These are phyloP conservation scores for Aspiorhynchus laticeps DNA, from an alignment of 2,113 vertebrate species.

Conservation along the genomic window DNA sequence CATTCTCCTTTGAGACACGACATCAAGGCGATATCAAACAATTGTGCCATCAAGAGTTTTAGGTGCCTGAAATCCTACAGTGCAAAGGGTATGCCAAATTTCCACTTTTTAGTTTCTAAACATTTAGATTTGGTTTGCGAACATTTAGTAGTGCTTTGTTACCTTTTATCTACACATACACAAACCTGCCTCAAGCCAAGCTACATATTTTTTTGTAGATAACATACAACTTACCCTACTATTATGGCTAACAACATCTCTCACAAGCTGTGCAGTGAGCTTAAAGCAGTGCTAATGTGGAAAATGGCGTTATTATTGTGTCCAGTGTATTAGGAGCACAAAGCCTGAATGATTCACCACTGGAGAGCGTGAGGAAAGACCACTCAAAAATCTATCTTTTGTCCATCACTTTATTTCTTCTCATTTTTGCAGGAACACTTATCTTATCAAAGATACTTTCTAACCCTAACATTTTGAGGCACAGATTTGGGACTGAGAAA, in stretches of 20 bases:
- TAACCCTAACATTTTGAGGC: neutral
- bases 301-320: constrained; percentile 26
- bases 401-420: neutral
- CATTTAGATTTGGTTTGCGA: constrained; percentile 39
- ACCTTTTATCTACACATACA: constrained; percentile 40
- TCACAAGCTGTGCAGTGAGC: neutral
- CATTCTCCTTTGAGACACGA: constrained; percentile 15
- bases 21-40: constrained; percentile 8
- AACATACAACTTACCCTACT: constrained; percentile 12
- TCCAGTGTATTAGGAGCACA: constrained; percentile 43
- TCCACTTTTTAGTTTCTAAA: constrained; percentile 17
- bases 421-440: neutral
- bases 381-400: neutral
- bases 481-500: constrained; percentile 11
- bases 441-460: constrained; percentile 4
- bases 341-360: neutral
- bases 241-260: constrained; percentile 31
- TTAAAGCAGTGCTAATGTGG: neutral
- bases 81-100: constrained; percentile 13
- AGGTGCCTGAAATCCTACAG: constrained; percentile 36
- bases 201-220: constrained; percentile 21
- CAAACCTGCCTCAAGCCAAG: constrained; percentile 29
- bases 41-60: constrained; percentile 27
- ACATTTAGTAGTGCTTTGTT: constrained; percentile 34
- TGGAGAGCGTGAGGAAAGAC: constrained; percentile 3